These are phyloP conservation scores for Acrocephalus arundinaceus DNA, from an alignment of 2,113 vertebrate genomes.

Conservation along the genomic window DNA sequence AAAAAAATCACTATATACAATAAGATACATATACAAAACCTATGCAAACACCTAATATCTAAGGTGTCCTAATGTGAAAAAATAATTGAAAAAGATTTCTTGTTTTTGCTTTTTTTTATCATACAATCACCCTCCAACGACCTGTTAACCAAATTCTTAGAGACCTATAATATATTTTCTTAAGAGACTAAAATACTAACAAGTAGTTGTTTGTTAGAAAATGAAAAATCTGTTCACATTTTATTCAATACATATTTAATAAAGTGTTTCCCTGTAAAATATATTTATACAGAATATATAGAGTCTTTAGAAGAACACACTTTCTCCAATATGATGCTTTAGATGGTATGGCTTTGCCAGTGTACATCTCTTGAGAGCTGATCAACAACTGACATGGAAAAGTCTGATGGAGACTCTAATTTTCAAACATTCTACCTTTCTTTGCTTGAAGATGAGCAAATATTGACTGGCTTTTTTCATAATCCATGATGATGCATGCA, in stretches of 20 bases:
- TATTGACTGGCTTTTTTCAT: neutral
- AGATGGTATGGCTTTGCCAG: neutral
- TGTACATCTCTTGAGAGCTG: neutral
- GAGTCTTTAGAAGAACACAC: neutral
- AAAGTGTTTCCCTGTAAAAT: neutral
- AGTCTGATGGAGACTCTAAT: neutral
- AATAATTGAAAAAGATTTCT: rapidly evolving
- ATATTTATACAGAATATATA: neutral
- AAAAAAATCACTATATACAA: neutral
- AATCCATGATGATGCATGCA: neutral
- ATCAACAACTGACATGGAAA: neutral
- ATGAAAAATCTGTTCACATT: neutral
- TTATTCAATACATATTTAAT: neutral
- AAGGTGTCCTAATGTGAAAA: neutral
- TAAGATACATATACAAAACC: neutral
- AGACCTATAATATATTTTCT: neutral
- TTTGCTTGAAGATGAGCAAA: neutral
- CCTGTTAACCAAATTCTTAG: neutral
- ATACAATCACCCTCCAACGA: neutral
- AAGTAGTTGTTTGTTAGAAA: neutral
- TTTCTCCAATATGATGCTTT: neutral
- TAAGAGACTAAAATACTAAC: neutral
- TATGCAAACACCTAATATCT: neutral
- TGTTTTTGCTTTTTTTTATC: neutral
- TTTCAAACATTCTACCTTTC: neutral